Conservation (phyloP, 2,113 vertebrate species). For the Terrapene triunguis region DNA sequence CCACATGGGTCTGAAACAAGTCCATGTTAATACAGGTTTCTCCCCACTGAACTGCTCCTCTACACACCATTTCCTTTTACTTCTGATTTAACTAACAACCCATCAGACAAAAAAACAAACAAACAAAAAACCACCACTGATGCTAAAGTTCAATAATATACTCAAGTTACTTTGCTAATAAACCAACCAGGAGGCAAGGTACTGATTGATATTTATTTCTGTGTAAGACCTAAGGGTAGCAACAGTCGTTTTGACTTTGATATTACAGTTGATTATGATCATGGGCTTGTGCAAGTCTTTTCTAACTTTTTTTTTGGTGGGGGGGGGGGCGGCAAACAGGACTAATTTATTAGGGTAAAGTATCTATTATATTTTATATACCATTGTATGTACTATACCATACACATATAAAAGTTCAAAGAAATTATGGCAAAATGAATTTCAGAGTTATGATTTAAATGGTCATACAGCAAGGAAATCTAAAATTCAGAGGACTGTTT, state of each 20-base stretch:
- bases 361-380: neutral
- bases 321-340: neutral
- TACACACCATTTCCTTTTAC: neutral
- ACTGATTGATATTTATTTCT: neutral
- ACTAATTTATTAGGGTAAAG: neutral
- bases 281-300: neutral
- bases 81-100: neutral
- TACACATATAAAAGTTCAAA: neutral
- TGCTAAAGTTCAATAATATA: neutral
- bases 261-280: neutral
- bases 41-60: neutral
- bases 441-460: neutral
- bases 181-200: neutral
- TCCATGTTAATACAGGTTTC: neutral
- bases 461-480: neutral
- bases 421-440: neutral
- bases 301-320: neutral
- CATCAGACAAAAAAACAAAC: neutral
- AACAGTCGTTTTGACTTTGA: neutral
- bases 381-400: neutral
- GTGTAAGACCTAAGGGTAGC: neutral
- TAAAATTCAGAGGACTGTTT: accelerated
- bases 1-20: neutral
- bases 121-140: no score
- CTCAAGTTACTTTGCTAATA: neutral